These are phyloP conservation scores for Acrobasis suavella DNA, from an alignment of 2,888 invertebrate species.

Conservation along the genomic window DNA sequence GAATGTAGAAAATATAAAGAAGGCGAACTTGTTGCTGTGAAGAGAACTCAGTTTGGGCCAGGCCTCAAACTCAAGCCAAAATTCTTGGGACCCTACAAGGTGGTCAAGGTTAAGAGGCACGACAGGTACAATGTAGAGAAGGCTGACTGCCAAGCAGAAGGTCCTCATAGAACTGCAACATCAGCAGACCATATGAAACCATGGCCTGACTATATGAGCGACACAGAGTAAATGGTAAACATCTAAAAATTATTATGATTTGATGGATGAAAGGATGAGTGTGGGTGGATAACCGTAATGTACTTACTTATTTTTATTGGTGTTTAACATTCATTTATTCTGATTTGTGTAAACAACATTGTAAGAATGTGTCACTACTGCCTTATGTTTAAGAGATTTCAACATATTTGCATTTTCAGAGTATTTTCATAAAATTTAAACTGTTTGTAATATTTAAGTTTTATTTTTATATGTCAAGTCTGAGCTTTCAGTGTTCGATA, in stretches of 20 bases:
- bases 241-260: too few species aligned
- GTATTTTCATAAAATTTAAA: too few species aligned
- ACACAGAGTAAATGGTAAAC: background rate
- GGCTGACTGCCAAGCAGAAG: constrained; percentile 22
- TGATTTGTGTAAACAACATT: too few species aligned
- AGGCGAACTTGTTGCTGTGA: constrained; percentile 32
- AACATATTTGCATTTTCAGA: too few species aligned
- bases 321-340: too few species aligned
- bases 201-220: constrained; percentile 13
- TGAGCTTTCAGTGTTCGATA: too few species aligned
- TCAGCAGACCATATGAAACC: constrained; percentile 28
- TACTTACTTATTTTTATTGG: too few species aligned
- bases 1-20: constrained; percentile 20
- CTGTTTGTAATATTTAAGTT: background rate
- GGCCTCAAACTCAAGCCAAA: constrained; percentile 29
- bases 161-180: constrained; percentile 22
- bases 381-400: too few species aligned
- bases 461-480: too few species aligned
- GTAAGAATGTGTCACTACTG: too few species aligned
- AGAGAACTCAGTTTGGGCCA: constrained; percentile 30
- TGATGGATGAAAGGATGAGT: too few species aligned
- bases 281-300: too few species aligned
- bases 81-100: constrained; percentile 21
- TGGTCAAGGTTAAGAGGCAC: constrained; percentile 21
- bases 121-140: constrained; percentile 32